These are phyloP conservation scores for Chesias legatella DNA, from an alignment of 2,888 invertebrate species.

Conservation along the genomic window DNA sequence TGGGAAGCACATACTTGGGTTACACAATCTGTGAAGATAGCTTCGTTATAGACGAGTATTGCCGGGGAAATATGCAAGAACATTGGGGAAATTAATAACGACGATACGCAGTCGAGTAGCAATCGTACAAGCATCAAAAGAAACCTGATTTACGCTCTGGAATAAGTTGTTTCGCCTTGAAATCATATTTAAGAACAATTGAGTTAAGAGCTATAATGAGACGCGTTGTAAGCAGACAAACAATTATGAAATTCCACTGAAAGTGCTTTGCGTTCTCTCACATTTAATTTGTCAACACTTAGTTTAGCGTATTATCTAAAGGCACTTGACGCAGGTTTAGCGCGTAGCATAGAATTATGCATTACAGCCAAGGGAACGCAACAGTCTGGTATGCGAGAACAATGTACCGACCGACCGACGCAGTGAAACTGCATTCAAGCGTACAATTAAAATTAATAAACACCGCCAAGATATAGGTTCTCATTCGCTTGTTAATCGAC, in stretches of 20 bases:
- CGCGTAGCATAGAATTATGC: constrained; percentile 66
- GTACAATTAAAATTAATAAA: constrained; percentile 73
- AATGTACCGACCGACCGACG: constrained; percentile 52
- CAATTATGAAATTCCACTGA: constrained; percentile 44
- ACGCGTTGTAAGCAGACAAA: constrained; percentile 38
- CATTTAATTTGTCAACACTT: constrained; percentile 50
- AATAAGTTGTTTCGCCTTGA: constrained; percentile 8
- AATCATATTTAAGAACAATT: constrained; percentile 14
- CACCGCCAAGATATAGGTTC: constrained; percentile 60
- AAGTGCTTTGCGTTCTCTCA: constrained; percentile 53
- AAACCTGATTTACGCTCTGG: constrained; percentile 7
- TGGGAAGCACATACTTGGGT: constrained; percentile 77
- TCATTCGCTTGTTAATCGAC: constrained; percentile 66
- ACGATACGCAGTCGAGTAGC: constrained; percentile 16
- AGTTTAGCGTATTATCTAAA: constrained; percentile 42
- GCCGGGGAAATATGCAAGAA: constrained; percentile 29
- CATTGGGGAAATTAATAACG: constrained; percentile 19
- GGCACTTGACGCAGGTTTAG: constrained; percentile 60
- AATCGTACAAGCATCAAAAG: constrained; percentile 8
- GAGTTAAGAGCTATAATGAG: constrained; percentile 33
- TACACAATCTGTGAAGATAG: constrained; percentile 71
- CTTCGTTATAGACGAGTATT: constrained; percentile 48
- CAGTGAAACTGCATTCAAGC: constrained; percentile 68
- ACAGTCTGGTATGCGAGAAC: constrained; percentile 60
- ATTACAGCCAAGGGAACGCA: constrained; percentile 58